Percentiles rank a stretch among this genome's conserved stretches.
Evolutionary conservation across 2,888 invertebrate species (phyloP).

Genomic region (Erebia aethiops): DNA sequence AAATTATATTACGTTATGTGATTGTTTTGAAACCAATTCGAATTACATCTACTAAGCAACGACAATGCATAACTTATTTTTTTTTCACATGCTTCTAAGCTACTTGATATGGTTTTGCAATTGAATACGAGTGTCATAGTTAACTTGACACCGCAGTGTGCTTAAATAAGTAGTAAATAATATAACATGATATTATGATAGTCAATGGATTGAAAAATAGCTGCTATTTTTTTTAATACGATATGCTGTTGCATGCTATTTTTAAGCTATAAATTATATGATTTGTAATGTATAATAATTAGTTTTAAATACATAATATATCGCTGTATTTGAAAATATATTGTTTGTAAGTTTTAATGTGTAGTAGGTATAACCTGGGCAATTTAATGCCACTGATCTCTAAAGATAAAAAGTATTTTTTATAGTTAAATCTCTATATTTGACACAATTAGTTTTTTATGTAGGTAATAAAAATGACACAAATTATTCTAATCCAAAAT

Average conservation of each 20-base stretch:
- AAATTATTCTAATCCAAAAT: constrained; percentile 1
- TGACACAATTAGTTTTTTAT: too few relatives aligned
- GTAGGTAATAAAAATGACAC: too few relatives aligned
- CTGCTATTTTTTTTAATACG: too few relatives aligned
- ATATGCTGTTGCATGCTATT: too few relatives aligned
- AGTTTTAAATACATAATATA: too few relatives aligned
- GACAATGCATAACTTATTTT: constrained; percentile 23
- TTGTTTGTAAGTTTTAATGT: too few relatives aligned
- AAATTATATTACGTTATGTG: not conserved
- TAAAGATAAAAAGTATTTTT: too few relatives aligned
- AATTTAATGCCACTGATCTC: too few relatives aligned
- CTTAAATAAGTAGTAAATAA: not conserved
- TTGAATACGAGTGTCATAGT: constrained; percentile 13
- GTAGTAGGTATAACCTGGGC: too few relatives aligned
- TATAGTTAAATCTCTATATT: too few relatives aligned
- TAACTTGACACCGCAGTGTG: constrained; percentile 20
- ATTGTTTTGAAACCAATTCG: constrained; percentile 14
- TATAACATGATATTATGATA: not conserved
- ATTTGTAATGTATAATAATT: not conserved
- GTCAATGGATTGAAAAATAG: constrained; percentile 1
- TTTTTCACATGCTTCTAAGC: constrained; percentile 38
- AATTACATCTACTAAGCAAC: constrained; percentile 35
- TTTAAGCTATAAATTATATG: not conserved
- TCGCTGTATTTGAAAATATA: too few relatives aligned
- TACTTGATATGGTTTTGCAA: constrained; percentile 36